Evolutionary conservation across 2,113 vertebrate species (phyloP).

Genomic region (Peromyscus californicus): DNA sequence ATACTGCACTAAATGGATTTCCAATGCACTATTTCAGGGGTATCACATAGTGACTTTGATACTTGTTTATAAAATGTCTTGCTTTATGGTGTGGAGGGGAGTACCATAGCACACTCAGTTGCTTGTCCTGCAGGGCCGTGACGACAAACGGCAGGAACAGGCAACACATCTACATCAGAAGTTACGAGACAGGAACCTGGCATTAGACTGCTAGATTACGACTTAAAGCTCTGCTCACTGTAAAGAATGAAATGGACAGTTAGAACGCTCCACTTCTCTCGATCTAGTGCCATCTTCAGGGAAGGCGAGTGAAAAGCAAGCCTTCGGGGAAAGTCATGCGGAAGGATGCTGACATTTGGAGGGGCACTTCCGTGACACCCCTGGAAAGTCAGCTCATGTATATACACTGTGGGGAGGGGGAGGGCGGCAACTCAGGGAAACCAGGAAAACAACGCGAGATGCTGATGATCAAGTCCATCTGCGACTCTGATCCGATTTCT

Average conservation of each 20-base stretch:
- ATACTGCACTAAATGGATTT: slow-evolving; percentile 86
- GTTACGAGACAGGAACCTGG: slow-evolving; percentile 65
- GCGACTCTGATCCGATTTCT: neutral
- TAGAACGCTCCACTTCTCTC: slow-evolving; percentile 18
- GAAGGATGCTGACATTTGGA: neutral
- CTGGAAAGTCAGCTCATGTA: neutral
- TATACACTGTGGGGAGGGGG: neutral
- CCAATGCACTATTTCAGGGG: slow-evolving; percentile 82
- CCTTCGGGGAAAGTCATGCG: slow-evolving; percentile 61
- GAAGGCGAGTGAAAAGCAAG: slow-evolving; percentile 57
- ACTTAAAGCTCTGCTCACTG: slow-evolving; percentile 86
- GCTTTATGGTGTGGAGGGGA: slow-evolving; percentile 46
- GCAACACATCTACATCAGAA: slow-evolving; percentile 76
- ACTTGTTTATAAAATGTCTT: slow-evolving; percentile 81
- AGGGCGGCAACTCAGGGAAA: neutral
- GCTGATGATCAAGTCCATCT: neutral
- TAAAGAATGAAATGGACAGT: slow-evolving; percentile 22
- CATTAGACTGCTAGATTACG: slow-evolving; percentile 84
- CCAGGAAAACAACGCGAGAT: neutral
- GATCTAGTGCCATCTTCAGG: slow-evolving; percentile 70
- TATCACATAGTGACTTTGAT: slow-evolving; percentile 75
- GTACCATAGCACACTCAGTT: slow-evolving; percentile 64
- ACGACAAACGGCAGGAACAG: slow-evolving; percentile 75
- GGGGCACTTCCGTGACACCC: neutral
- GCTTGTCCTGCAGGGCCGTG: slow-evolving; percentile 56